Evolutionary conservation across 2,797 vertebrate species (phyloP).

Genomic region (Hydrolagus colliei): DNA sequence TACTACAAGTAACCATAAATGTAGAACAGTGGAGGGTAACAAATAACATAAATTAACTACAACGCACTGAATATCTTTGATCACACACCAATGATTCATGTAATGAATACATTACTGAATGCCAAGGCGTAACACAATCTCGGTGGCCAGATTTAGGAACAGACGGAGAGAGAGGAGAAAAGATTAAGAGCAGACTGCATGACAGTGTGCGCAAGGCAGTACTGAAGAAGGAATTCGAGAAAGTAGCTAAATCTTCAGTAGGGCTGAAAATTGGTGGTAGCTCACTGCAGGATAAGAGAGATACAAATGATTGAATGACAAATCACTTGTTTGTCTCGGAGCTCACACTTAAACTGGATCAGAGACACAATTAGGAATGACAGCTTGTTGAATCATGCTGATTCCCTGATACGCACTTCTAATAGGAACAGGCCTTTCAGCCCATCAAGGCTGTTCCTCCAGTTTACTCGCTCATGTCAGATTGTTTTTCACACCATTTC

Average conservation of each 20-base stretch:
- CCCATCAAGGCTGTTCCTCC: too few relatives aligned
- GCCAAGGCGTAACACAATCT: constrained; percentile 16
- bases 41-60: not conserved
- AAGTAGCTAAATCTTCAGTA: constrained; percentile 7
- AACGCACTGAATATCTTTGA: not conserved
- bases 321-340: too few relatives aligned
- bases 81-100: not conserved
- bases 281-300: not conserved
- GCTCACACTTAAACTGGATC: too few relatives aligned
- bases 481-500: too few relatives aligned
- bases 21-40: not conserved
- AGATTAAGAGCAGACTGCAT: not conserved
- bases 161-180: not conserved
- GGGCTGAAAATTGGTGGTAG: not conserved
- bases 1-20: not conserved
- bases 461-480: too few relatives aligned
- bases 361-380: too few relatives aligned
- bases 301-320: too few relatives aligned
- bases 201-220: constrained; percentile 7
- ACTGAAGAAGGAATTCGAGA: not conserved
- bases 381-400: too few relatives aligned
- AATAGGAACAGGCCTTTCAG: too few relatives aligned
- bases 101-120: constrained; percentile 16
- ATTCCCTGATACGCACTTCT: too few relatives aligned
- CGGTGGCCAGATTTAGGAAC: not conserved